Evolutionary conservation across 23 tunicate species (phyloP), one percentile per base, ranked within the genome.

Genomic region (Diplosoma virens): DNA sequence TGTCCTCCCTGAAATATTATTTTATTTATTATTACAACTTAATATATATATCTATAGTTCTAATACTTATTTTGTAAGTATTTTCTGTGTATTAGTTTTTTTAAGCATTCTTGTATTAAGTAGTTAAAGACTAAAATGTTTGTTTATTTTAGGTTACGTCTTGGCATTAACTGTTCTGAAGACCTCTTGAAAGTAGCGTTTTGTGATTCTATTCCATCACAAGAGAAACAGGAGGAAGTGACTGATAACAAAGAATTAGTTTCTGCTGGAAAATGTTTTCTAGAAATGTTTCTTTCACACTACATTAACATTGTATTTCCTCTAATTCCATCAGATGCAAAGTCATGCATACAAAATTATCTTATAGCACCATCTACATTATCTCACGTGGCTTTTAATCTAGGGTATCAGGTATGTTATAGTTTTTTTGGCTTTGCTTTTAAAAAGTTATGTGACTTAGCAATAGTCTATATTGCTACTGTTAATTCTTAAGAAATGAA

Each of bases 341-440:
- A 28, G 11, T 14, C 56, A 56, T 23, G 77, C 26, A 25, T 87
- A 21, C 47, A n/a, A 45, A 41, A 56, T 36, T 90, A 30, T 52
- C 23, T 90, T 30, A 23, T 66, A 33, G 33, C 36, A 31, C 78
- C 60, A 36, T 7, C 63, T 14, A 33, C 33, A 11, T 1, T 90
- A 5, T 31, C 90, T 30, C 55, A 90, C 45, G 4, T 90, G 6
- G 97, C 97, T 21, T 22, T 22, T n/a, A 68, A 90, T 64, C 82
- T 90, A 1, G 97, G 97, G 5, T 80, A 72, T 65, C 25, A 31
- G 78, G 78, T 72, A 33, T 4, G 61, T 9, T 7, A 41, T 41
- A 9, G 50, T n/a, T n/a, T n/a, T n/a, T n/a, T n/a, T n/a, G n/a
- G n/a, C n/a, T n/a, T n/a, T n/a, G n/a, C n/a, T n/a, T n/a, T n/a